Conservation (phyloP, 2,888 invertebrate species). For the Aricia artaxerxes region DNA sequence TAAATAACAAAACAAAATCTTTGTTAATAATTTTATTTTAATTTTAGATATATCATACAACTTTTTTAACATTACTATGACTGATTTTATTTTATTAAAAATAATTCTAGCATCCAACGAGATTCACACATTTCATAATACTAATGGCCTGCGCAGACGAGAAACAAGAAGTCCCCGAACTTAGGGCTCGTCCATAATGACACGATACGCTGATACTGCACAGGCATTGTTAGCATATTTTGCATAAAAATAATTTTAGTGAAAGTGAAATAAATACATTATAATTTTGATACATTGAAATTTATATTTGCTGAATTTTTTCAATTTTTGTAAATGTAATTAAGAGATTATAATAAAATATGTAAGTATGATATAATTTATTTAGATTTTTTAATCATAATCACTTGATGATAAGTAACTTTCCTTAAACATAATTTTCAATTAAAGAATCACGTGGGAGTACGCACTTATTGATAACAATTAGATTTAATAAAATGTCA, state of each 20-base stretch:
- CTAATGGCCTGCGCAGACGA: constrained; percentile 16
- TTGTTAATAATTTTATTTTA: constrained; percentile 59
- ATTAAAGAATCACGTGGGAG: neutral
- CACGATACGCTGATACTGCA: neutral
- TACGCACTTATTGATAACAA: constrained; percentile 3
- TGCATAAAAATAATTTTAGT: neutral
- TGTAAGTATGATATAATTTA: neutral
- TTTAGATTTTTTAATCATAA: neutral
- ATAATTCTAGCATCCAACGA: constrained; percentile 47
- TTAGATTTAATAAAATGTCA: constrained; percentile 9
- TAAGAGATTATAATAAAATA: neutral
- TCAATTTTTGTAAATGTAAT: neutral
- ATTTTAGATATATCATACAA: constrained; percentile 60
- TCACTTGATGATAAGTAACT: neutral
- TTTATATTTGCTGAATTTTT: neutral
- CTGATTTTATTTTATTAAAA: constrained; percentile 55
- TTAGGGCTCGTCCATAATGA: neutral
- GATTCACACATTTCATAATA: constrained; percentile 33
- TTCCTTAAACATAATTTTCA: neutral
- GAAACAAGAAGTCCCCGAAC: neutral
- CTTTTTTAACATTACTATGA: constrained; percentile 58
- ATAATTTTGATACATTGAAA: neutral
- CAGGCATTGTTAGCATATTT: neutral
- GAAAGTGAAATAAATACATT: constrained; percentile 1
- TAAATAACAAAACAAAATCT: neutral